These are phyloP conservation scores for Dicycla oo DNA, from an alignment of 2,888 invertebrate genomes.

Conservation along the genomic window DNA sequence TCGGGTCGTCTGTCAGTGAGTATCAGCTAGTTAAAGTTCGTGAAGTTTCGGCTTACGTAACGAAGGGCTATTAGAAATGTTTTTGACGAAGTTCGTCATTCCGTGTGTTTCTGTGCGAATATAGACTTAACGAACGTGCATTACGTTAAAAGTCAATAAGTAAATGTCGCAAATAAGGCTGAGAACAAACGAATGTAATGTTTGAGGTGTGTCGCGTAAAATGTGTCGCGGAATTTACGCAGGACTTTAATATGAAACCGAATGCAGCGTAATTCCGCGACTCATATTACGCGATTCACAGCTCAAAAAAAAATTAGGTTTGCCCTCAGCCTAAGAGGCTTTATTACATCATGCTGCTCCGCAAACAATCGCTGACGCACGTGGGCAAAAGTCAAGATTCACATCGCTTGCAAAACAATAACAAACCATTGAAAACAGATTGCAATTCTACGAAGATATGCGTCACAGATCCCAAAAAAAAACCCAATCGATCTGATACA, in stretches of 20 bases:
- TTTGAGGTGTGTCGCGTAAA: no score
- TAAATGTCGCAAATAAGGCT: slow-evolving; percentile 9
- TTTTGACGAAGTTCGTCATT: slow-evolving; percentile 24
- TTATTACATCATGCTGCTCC: slow-evolving; percentile 22
- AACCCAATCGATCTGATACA: slow-evolving; percentile 12
- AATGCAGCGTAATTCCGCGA: no score
- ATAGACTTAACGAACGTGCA: no score
- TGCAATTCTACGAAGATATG: slow-evolving; percentile 32
- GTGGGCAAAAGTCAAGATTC: neutral
- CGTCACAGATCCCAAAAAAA: neutral
- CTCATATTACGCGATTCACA: no score
- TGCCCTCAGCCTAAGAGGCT: no score
- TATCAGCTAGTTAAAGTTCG: slow-evolving; percentile 16
- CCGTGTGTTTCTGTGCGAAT: slow-evolving; percentile 9
- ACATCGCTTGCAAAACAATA: slow-evolving; percentile 32
- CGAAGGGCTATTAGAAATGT: slow-evolving; percentile 8
- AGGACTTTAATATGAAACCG: no score
- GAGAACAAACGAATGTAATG: no score
- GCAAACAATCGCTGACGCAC: slow-evolving; percentile 25
- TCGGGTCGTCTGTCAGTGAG: slow-evolving; percentile 1
- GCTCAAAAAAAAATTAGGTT: no score
- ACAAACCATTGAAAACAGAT: slow-evolving; percentile 36
- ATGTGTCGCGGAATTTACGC: no score
- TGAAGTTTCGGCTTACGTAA: slow-evolving; percentile 13
- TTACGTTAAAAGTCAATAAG: slow-evolving; percentile 2